Conservation (phyloP, 2,113 vertebrate species). For the Mormyrus lacerda region DNA sequence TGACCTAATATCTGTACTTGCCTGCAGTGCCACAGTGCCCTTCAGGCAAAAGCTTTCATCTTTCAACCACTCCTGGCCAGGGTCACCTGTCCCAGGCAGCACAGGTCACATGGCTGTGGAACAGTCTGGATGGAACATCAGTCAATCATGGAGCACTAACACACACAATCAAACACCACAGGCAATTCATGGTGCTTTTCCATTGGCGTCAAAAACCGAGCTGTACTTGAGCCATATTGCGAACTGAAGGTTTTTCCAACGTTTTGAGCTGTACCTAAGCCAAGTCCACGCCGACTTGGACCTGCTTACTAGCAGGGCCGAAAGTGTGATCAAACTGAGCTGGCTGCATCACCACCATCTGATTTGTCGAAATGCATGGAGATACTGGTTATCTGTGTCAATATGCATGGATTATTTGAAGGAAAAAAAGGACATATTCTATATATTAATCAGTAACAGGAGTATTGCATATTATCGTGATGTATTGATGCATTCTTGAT, state of each 20-base stretch:
- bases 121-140: no score
- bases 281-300: background rate
- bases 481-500: background rate
- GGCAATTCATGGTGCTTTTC: no score
- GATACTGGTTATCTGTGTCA: background rate
- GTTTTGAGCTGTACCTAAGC: background rate
- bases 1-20: no score
- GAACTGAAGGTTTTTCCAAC: background rate
- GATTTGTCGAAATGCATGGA: background rate
- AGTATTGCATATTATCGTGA: background rate
- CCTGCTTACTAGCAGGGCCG: background rate
- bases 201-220: no score
- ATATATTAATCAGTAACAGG: background rate
- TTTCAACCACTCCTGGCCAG: no score
- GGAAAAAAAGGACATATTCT: background rate
- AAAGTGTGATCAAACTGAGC: background rate
- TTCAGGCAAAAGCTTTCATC: no score
- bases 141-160: no score
- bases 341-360: background rate
- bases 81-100: no score
- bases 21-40: no score
- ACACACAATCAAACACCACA: no score
- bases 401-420: background rate
- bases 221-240: background rate
- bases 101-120: no score